These are phyloP conservation scores for Phodopus roborovskii DNA, from an alignment of 2,113 vertebrate genomes.

Conservation along the genomic window DNA sequence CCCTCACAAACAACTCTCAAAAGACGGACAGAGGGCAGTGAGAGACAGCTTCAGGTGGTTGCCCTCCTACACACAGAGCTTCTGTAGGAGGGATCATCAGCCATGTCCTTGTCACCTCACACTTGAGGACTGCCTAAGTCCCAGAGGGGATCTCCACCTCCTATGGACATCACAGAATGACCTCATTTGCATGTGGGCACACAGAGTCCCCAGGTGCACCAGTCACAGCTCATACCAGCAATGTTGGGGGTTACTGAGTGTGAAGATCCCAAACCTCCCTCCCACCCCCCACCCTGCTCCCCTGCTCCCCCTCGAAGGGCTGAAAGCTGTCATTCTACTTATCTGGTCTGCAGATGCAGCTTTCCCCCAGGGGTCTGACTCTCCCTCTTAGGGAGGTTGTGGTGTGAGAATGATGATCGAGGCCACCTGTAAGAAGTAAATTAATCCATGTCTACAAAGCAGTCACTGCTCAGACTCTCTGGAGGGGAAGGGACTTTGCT, in stretches of 20 bases:
- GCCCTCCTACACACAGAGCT: neutral
- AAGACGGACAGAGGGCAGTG: neutral
- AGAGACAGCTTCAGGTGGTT: neutral
- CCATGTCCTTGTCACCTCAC: neutral
- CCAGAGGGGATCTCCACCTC: neutral
- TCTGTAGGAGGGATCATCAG: neutral
- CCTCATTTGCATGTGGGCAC: neutral
- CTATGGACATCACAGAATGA: neutral
- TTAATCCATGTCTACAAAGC: rapidly evolving
- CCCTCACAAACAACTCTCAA: neutral
- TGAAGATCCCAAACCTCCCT: neutral
- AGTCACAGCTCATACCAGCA: neutral
- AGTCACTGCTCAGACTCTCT: neutral
- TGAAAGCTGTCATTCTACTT: neutral
- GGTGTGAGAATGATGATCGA: neutral
- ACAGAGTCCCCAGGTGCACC: neutral
- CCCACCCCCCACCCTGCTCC: neutral
- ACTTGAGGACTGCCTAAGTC: neutral
- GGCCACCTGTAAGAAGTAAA: neutral
- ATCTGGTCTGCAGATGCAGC: neutral
- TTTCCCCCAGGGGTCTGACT: neutral
- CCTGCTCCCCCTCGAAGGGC: neutral
- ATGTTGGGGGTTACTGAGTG: neutral
- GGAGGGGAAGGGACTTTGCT: neutral
- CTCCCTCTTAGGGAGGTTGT: neutral